Percentiles rank a stretch among this genome's conserved stretches.
phyloP scores from a whole-genome alignment of 2,113 vertebrate genomes.

The Thalassoma bifasciatum region DNA sequence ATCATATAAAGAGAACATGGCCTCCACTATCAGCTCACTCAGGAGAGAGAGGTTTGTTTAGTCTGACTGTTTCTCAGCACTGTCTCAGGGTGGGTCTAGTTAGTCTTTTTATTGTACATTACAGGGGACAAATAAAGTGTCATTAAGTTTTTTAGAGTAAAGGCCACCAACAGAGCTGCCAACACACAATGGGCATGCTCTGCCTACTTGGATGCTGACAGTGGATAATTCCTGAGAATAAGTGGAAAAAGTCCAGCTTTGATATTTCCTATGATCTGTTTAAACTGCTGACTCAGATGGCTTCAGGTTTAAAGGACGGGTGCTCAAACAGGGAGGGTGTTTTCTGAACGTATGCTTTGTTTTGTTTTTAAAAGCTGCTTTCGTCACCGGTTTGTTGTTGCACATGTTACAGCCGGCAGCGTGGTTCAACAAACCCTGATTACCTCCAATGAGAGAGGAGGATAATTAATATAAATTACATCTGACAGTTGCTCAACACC shows the following conservation, averaged over 20 bases:
- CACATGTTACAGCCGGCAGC: constrained; percentile 47
- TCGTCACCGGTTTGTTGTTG: neutral
- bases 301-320: constrained; percentile 5
- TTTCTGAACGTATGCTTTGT: constrained; percentile 11
- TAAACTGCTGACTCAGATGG: constrained; percentile 30
- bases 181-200: neutral
- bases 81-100: constrained; percentile 43
- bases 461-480: constrained; percentile 60
- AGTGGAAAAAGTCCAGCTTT: constrained; percentile 13
- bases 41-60: constrained; percentile 46
- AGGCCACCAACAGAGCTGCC: constrained; percentile 55
- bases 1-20: constrained; percentile 21
- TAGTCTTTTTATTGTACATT: constrained; percentile 46
- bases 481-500: constrained; percentile 46
- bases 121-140: constrained; percentile 59
- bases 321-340: neutral
- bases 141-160: constrained; percentile 42
- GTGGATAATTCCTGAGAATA: constrained; percentile 33
- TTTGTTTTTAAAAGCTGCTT: constrained; percentile 17
- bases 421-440: constrained; percentile 32
- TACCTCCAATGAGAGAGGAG: constrained; percentile 26
- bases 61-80: constrained; percentile 45
- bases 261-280: constrained; percentile 33
- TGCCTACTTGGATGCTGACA: constrained; percentile 3
- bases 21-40: constrained; percentile 18